Conservation (phyloP, 2,888 invertebrate genomes). For the Apantesis nais region DNA sequence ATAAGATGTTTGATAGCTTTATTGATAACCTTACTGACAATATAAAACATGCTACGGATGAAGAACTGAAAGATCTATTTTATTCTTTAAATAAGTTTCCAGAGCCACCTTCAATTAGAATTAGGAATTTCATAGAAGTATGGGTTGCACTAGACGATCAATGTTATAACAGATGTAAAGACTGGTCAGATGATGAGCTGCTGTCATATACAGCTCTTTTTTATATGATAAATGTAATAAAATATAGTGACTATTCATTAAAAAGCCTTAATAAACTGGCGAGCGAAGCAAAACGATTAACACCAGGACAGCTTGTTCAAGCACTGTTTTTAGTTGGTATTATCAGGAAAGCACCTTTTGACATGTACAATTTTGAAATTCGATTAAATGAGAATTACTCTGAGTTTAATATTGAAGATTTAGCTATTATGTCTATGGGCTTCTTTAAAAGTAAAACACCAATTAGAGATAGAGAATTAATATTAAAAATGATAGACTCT, state of each 20-base stretch:
- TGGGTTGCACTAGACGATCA: constrained; percentile 89
- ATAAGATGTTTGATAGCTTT: constrained; percentile 71
- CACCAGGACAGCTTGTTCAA: constrained; percentile 87
- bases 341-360: constrained; percentile 81
- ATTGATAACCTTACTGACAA: constrained; percentile 80
- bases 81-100: constrained; percentile 82
- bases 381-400: constrained; percentile 81
- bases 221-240: constrained; percentile 85
- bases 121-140: constrained; percentile 87
- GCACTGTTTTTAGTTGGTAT: constrained; percentile 88
- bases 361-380: constrained; percentile 88
- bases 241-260: constrained; percentile 84
- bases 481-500: constrained; percentile 81
- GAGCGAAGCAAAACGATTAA: constrained; percentile 85
- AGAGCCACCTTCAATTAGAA: constrained; percentile 75
- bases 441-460: constrained; percentile 91
- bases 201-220: constrained; percentile 88
- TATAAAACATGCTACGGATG: constrained; percentile 82
- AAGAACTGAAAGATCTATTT: constrained; percentile 84
- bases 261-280: constrained; percentile 83
- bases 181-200: constrained; percentile 83
- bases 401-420: constrained; percentile 87
- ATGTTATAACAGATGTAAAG: constrained; percentile 76
- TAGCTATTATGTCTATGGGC: constrained; percentile 90
- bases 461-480: constrained; percentile 81